Percentiles rank a stretch among this genome's conserved stretches.
Evolutionary conservation across 2,113 vertebrate species (phyloP).

Genomic region (Canis aureus): DNA sequence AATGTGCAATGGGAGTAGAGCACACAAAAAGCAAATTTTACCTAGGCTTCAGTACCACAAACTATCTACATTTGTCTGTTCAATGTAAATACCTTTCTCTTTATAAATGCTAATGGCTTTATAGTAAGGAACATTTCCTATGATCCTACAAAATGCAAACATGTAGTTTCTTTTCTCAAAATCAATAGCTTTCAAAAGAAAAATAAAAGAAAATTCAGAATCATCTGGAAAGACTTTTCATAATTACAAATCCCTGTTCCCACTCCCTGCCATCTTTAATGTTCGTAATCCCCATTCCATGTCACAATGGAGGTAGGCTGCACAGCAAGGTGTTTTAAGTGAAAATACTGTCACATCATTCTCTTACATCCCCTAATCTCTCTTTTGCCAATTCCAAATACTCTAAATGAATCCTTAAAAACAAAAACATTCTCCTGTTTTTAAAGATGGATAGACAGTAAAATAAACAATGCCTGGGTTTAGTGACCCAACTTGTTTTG

Average conservation of each 20-base stretch:
- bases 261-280: neutral
- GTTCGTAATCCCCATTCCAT: neutral
- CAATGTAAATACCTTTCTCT: neutral
- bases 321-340: neutral
- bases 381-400: neutral
- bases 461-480: neutral
- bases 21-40: neutral
- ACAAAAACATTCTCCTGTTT: neutral
- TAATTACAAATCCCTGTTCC: neutral
- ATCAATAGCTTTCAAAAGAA: neutral
- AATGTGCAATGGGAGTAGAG: neutral
- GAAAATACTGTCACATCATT: neutral
- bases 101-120: neutral
- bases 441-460: neutral
- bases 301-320: neutral
- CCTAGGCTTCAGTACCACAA: neutral
- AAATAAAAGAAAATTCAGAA: neutral
- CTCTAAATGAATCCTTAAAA: neutral
- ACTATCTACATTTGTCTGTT: neutral
- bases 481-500: neutral
- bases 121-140: neutral
- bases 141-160: neutral
- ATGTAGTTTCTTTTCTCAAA: neutral
- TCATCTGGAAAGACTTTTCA: neutral
- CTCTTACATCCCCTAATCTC: neutral